phyloP scores from a whole-genome alignment of 2,888 invertebrate genomes.

The Oscheius sp. region DNA sequence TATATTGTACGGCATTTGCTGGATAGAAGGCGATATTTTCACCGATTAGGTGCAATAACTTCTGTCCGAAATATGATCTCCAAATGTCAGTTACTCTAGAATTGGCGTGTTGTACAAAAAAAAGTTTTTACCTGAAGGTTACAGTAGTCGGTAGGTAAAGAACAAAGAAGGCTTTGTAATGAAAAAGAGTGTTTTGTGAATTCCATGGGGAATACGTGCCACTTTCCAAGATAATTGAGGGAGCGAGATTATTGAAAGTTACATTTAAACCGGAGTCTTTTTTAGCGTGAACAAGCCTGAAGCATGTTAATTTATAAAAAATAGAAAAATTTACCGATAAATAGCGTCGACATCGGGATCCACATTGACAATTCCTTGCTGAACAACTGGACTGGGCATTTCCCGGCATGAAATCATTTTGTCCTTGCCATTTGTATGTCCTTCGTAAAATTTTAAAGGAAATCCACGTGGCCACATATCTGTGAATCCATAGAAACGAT shows the following conservation, averaged over 20 bases:
- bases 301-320: conserved; percentile 44
- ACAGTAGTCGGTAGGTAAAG: conserved; percentile 57
- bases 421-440: conserved; percentile 44
- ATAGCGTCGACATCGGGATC: conserved; percentile 57
- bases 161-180: conserved; percentile 52
- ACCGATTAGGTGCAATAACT: conserved; percentile 50
- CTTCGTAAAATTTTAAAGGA: conserved; percentile 44
- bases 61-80: conserved; percentile 55
- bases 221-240: conserved; percentile 19
- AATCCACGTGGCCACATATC: conserved; percentile 58
- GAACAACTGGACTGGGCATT: conserved; percentile 49
- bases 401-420: conserved; percentile 40
- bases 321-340: conserved; percentile 38
- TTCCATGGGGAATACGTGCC: conserved; percentile 58
- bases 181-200: conserved; percentile 60
- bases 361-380: conserved; percentile 55
- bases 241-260: conserved; percentile 21
- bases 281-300: conserved; percentile 26
- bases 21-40: conserved; percentile 51
- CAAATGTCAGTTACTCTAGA: conserved; percentile 55
- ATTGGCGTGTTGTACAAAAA: background rate
- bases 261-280: conserved; percentile 10
- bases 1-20: conserved; percentile 51
- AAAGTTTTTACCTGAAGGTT: conserved; percentile 39
- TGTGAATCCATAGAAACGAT: conserved; percentile 46